Base-by-base conservation (phyloP, 64 coral and sea anemone species). In the Actinia tenebrosa region DNA sequence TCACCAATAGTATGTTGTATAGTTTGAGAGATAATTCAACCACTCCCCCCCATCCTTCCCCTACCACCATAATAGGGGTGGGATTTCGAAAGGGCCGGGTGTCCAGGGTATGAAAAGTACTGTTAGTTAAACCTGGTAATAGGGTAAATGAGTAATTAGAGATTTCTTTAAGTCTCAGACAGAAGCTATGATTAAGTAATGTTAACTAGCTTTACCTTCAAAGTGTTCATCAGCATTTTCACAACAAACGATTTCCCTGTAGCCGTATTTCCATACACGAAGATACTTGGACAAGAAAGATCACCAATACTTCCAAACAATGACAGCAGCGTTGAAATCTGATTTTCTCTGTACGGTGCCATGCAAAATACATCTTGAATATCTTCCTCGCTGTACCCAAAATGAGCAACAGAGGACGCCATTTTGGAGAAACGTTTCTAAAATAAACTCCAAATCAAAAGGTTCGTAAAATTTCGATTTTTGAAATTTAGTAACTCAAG, bases 191-290 rank as follows among this genome's bases (percentile, higher is more conserved):
- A 50, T 50, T 50, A 50, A 50, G 47, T 50, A 5, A 50, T 45
- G 7, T 37, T 16, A 50, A 8, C 26, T 37, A 37, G 30, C 3
- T 14, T 66, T 46, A 95, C 96, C 93, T 98, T 19, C 19, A 98
- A 78, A 9, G 83, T 88, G 82, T 89, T 78, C 15, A 99, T 45
- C 78, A 99, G 60, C 43, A 83, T 95, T 82, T 99, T 84, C 2
- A 99, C 62, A 52, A 95, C 88, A 47, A 90, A 89, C 17, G 77
- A 92, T 84, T 99, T 99, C 50, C 90, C 97, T 30, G 97, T 99
- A 13, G 90, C 93, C 5, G 93, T 95, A 71, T 99, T 93, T 0
- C 97, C 97, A 66, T 90, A 95, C 7, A 99, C 7, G 61, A 95
- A 95, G 75, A 99, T 56, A 44, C 90, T 82, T 16, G 93, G 88